Evolutionary conservation across 37 sponge, comb jelly and placozoan genomes (phyloP).

Genomic region (Petrosia ficiformis): DNA sequence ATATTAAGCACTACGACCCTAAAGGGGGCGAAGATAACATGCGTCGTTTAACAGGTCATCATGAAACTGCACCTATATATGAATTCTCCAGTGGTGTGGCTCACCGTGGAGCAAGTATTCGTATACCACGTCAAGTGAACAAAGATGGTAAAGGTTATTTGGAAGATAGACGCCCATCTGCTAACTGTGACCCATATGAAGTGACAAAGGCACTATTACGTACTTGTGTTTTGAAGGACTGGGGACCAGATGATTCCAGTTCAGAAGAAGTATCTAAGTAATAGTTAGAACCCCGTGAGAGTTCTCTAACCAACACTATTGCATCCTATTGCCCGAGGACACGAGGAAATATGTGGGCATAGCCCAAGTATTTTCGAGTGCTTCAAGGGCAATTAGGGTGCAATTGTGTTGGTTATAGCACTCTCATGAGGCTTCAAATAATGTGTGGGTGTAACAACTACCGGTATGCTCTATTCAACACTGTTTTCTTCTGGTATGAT

Average conservation of each 20-base stretch:
- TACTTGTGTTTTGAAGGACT: slow-evolving; percentile 70
- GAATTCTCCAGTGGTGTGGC: slow-evolving; percentile 89
- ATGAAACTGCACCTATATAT: slow-evolving; percentile 86
- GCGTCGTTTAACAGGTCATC: slow-evolving; percentile 88
- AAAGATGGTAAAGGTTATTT: slow-evolving; percentile 91
- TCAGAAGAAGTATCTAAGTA: too few relatives aligned
- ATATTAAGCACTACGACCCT: slow-evolving; percentile 92
- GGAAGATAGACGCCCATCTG: slow-evolving; percentile 92
- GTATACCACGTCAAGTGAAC: slow-evolving; percentile 85
- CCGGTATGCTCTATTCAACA: too few relatives aligned
- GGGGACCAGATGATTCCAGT: slow-evolving; percentile 19
- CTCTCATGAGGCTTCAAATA: too few relatives aligned
- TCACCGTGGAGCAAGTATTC: slow-evolving; percentile 88
- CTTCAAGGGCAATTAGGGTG: too few relatives aligned
- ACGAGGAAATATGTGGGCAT: too few relatives aligned
- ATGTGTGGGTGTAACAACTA: too few relatives aligned
- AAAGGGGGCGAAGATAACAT: slow-evolving; percentile 85
- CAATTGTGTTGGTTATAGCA: too few relatives aligned
- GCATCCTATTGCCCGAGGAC: too few relatives aligned
- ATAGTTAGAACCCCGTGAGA: too few relatives aligned
- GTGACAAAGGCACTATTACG: slow-evolving; percentile 86
- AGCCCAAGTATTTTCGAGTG: too few relatives aligned
- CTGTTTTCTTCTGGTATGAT: too few relatives aligned
- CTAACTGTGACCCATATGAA: slow-evolving; percentile 93
- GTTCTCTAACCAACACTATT: too few relatives aligned